phyloP scores from a whole-genome alignment of 2,797 vertebrate genomes.

The Pteropus rufus region DNA sequence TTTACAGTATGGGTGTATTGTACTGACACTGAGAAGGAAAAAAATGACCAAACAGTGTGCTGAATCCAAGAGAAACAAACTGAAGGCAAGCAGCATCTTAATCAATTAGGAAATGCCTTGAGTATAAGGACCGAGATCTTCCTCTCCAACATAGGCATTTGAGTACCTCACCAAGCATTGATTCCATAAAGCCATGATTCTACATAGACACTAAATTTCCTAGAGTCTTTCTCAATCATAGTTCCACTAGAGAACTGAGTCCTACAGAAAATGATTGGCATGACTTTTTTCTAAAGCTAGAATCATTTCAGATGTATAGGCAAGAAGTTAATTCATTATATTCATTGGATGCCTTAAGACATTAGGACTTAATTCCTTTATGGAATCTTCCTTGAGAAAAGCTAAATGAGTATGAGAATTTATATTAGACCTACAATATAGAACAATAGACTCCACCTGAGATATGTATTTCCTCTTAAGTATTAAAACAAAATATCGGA shows the following conservation, averaged over 20 bases:
- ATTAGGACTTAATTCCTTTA: not conserved
- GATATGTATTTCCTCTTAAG: not conserved
- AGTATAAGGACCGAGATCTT: not conserved
- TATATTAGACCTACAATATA: not conserved
- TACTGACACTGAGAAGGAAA: not conserved
- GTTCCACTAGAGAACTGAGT: not conserved
- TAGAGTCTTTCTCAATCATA: not conserved
- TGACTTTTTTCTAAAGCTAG: not conserved
- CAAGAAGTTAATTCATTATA: not conserved
- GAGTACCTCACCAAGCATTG: not conserved
- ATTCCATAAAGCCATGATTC: conserved; percentile 4
- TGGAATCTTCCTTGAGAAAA: not conserved
- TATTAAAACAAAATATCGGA: not conserved
- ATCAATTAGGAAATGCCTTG: not conserved
- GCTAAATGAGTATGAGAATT: not conserved
- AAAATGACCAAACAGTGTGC: not conserved
- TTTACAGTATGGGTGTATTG: not conserved
- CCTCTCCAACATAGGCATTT: not conserved
- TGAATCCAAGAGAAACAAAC: not conserved
- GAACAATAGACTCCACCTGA: not conserved
- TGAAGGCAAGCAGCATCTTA: not conserved
- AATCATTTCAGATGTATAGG: not conserved
- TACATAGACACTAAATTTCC: not conserved
- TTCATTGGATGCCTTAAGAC: not conserved
- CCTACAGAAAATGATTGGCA: not conserved